A percentile compares a stretch with the other conserved stretches of the same genome.
Evolutionary conservation across 2,797 vertebrate species (phyloP).

Genomic region (Apogon talboti): DNA sequence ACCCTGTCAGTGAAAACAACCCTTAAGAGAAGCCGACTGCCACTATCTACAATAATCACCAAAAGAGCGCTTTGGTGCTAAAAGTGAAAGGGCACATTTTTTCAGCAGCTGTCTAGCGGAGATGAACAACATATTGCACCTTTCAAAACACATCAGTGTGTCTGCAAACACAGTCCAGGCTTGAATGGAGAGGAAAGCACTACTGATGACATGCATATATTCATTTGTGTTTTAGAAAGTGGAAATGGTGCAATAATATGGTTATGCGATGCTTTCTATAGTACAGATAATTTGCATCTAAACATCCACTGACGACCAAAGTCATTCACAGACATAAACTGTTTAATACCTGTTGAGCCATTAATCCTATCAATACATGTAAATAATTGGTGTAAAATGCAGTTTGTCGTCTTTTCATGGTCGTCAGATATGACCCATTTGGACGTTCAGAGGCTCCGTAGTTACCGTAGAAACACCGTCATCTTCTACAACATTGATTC

Average conservation of each 20-base stretch:
- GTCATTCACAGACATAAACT: too few relatives aligned
- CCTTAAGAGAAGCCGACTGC: conserved; percentile 1
- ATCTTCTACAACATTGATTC: too few relatives aligned
- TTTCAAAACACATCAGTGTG: conserved; percentile 3
- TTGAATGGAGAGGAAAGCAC: background rate
- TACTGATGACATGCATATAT: conserved; percentile 1
- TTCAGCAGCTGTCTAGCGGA: background rate
- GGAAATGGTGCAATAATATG: conserved; percentile 1
- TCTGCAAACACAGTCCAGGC: conserved; percentile 2
- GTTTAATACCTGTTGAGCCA: too few relatives aligned
- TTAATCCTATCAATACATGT: too few relatives aligned
- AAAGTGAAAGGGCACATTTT: conserved; percentile 3
- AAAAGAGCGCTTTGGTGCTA: conserved; percentile 20
- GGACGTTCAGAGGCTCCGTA: too few relatives aligned
- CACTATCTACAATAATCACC: conserved; percentile 14
- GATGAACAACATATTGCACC: background rate
- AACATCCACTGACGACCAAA: too few relatives aligned
- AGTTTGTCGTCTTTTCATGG: too few relatives aligned
- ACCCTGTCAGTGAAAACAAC: conserved; percentile 18
- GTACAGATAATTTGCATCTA: too few relatives aligned
- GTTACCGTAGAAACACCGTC: too few relatives aligned
- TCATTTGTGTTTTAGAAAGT: conserved; percentile 7
- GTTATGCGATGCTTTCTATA: too few relatives aligned
- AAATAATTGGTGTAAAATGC: too few relatives aligned
- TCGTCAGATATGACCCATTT: too few relatives aligned